Evolutionary conservation across 2,888 invertebrate species (phyloP).

Genomic region (Tinea semifulvella): DNA sequence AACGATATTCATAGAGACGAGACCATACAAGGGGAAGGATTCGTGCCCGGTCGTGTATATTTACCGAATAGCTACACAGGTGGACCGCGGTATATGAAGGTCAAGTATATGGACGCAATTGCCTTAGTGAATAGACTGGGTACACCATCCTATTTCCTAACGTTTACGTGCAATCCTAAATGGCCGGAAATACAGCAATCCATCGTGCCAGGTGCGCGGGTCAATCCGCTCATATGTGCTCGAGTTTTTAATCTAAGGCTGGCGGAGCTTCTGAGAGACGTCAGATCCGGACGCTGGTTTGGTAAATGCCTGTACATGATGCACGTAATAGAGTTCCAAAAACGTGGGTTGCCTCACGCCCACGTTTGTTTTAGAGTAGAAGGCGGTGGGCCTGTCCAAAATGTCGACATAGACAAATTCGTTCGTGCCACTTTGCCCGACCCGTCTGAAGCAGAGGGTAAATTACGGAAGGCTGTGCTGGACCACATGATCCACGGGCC

Average conservation of each 20-base stretch:
- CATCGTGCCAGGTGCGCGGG: not conserved
- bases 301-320: not conserved
- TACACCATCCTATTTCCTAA: slow-evolving; percentile 13
- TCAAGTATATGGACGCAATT: slow-evolving; percentile 16
- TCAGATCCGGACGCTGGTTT: not conserved
- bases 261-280: not conserved
- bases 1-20: not conserved
- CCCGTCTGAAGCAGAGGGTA: slow-evolving; percentile 2
- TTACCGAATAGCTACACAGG: slow-evolving; percentile 16
- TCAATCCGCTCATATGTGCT: not conserved
- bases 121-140: slow-evolving; percentile 16
- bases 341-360: slow-evolving; percentile 17
- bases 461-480: slow-evolving; percentile 10
- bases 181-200: slow-evolving; percentile 15
- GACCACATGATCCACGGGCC: slow-evolving; percentile 23
- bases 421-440: slow-evolving; percentile 18
- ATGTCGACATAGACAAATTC: slow-evolving; percentile 17
- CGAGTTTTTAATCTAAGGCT: slow-evolving; percentile 2
- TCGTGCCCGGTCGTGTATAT: slow-evolving; percentile 14
- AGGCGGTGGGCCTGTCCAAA: slow-evolving; percentile 18
- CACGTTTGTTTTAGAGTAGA: slow-evolving; percentile 18
- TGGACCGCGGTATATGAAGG: slow-evolving; percentile 15
- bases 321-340: slow-evolving; percentile 17
- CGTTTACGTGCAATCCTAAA: slow-evolving; percentile 14
- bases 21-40: slow-evolving; percentile 10